Percentiles rank a stretch among this genome's conserved stretches.
Evolutionary conservation across 1,140 invertebrate genomes (phyloP).

Genomic region (Ostrea denselamellosa): DNA sequence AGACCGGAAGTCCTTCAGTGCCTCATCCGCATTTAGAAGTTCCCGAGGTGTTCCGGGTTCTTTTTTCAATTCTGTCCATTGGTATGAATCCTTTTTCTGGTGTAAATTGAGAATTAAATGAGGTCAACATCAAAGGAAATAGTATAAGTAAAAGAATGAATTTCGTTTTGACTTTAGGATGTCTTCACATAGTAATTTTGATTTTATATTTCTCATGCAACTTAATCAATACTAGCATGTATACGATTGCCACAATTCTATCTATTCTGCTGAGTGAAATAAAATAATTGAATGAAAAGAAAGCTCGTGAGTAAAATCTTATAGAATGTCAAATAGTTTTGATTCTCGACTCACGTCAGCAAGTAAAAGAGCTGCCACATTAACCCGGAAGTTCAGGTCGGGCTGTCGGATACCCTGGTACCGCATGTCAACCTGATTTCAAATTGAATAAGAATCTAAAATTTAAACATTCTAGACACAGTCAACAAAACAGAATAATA

Average conservation of each 20-base stretch:
- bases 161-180: no score
- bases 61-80: constrained; percentile 61
- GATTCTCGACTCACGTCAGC: constrained; percentile 55
- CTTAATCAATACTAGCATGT: no score
- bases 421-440: constrained; percentile 49
- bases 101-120: background rate
- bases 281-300: no score
- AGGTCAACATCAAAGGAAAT: background rate
- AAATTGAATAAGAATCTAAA: background rate
- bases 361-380: constrained; percentile 54
- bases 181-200: no score
- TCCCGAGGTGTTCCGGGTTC: constrained; percentile 44
- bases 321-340: background rate
- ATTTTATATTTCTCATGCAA: no score
- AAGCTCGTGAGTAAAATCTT: no score
- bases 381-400: constrained; percentile 51
- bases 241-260: no score
- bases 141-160: no score
- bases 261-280: no score
- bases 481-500: no score
- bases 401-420: constrained; percentile 43
- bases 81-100: constrained; percentile 49
- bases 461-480: no score
- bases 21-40: constrained; percentile 54
- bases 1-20: constrained; percentile 54